phyloP scores from a whole-genome alignment of 1,140 invertebrate species.

The Pseudomyrmex flavicornis region DNA sequence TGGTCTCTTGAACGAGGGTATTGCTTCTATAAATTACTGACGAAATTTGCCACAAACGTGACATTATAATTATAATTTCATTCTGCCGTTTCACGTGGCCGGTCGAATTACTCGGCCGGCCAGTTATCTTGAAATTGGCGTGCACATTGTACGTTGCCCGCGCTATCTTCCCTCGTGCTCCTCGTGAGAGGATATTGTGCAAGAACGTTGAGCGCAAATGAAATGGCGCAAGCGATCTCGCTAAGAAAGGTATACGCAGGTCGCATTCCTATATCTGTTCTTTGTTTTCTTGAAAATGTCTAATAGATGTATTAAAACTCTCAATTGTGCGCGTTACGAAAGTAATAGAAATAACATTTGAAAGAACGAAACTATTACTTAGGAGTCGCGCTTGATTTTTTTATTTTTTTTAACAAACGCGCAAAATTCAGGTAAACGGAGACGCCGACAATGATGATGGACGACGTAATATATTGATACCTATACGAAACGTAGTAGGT shows the following conservation, averaged over 20 bases:
- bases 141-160: slow-evolving; percentile 47
- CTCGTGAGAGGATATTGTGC: slow-evolving; percentile 44
- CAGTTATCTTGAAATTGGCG: slow-evolving; percentile 59
- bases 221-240: slow-evolving; percentile 61
- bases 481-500: background rate
- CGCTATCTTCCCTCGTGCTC: slow-evolving; percentile 44
- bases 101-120: slow-evolving; percentile 43
- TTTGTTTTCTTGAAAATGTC: slow-evolving; percentile 30
- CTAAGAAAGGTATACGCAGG: slow-evolving; percentile 61
- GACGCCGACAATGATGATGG: background rate
- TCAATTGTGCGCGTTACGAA: background rate
- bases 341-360: background rate
- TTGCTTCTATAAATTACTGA: slow-evolving; percentile 32
- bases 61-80: slow-evolving; percentile 65
- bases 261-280: slow-evolving; percentile 54
- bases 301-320: slow-evolving; percentile 43
- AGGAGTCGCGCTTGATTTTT: too few species aligned
- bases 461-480: slow-evolving; percentile 3
- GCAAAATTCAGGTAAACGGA: background rate
- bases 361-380: too few species aligned
- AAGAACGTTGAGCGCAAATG: slow-evolving; percentile 63
- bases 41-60: slow-evolving; percentile 47
- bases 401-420: too few species aligned
- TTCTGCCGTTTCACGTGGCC: slow-evolving; percentile 33
- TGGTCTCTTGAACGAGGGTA: slow-evolving; percentile 5